Base-by-base conservation (phyloP, 2,888 invertebrate genomes). In the Drosophila macrospina region DNA sequence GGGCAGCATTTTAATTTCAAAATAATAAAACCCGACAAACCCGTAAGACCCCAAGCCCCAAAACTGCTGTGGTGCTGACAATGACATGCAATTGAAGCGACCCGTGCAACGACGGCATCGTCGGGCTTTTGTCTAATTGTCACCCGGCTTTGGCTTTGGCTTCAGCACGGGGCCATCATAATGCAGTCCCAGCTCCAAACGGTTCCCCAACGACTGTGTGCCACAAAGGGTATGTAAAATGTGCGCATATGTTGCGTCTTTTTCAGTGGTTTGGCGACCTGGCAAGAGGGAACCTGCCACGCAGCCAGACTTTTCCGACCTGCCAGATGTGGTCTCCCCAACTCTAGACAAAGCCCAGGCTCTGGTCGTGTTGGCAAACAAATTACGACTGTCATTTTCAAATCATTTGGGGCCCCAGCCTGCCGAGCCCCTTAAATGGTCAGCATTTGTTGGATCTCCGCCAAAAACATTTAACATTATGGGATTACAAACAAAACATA, bases 341-440 rank as follows among this genome's bases (percentile, higher is more conserved):
- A 1, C 13, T 4, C 48, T 20, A 1, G 2, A 2, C 10, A 11
- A 16, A 47, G 4, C 4, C 44, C 4, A 11, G 20, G 11, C n/a
- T 30, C 41, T 37, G 16, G 66, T 65, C 66, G 62, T 79, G 88
- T 76, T 80, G 78, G 66, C 78, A 80, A 86, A 85, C 88, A 85
- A 88, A 85, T 85, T 85, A 85, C 86, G 72, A 78, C 78, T 86
- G 88, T 73, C 76, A 78, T 88, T 86, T 75, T 85, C 80, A 85
- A 88, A 88, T 85, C 88, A 88, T 88, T 78, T 83, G 86, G 84
- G 84, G 67, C 68, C 66, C 65, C 50, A 62, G 70, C 69, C 59
- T 77, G 69, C 65, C 74, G 57, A 55, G 86, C 57, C 67, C 73
- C 60, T 55, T 45, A 62, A 47, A 55, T 64, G 69, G 51, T 57